These are phyloP conservation scores for Adelges cooleyi DNA, from an alignment of 1,140 invertebrate species.

Conservation along the genomic window DNA sequence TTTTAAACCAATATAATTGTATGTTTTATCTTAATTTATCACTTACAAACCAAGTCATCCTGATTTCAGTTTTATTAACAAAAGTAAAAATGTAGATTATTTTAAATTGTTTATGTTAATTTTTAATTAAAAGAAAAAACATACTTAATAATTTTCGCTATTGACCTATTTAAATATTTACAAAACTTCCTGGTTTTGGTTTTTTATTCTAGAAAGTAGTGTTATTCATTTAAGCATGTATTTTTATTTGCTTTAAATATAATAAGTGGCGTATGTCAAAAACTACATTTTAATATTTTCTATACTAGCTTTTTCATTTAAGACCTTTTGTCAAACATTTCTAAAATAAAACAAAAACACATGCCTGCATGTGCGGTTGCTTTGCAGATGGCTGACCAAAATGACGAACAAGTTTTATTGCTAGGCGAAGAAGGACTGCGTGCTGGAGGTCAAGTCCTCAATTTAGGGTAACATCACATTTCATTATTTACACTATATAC, in stretches of 20 bases:
- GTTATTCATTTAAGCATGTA: conserved; percentile 9
- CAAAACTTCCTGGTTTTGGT: conserved; percentile 6
- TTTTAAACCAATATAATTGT: too few species aligned
- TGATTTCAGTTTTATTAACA: neutral
- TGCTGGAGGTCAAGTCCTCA: conserved; percentile 74
- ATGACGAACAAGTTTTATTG: conserved; percentile 86
- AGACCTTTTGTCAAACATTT: neutral
- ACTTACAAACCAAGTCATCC: too few species aligned
- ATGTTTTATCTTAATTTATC: too few species aligned
- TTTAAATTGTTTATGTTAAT: too few species aligned
- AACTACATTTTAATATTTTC: conserved; percentile 1
- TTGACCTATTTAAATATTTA: too few species aligned
- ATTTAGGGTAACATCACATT: conserved; percentile 78
- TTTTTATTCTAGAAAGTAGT: neutral
- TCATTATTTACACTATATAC: neutral
- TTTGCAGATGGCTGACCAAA: conserved; percentile 76
- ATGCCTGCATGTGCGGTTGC: conserved; percentile 32
- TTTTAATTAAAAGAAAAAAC: too few species aligned
- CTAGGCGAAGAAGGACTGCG: conserved; percentile 86
- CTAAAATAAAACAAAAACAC: conserved; percentile 7
- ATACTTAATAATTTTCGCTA: too few species aligned
- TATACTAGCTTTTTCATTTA: conserved; percentile 16
- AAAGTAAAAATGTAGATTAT: neutral
- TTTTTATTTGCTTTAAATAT: conserved; percentile 18
- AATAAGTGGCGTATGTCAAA: neutral